Percentiles rank a stretch among this genome's conserved stretches.
These are phyloP conservation scores for Cryptoprocta ferox DNA, from an alignment of 2,797 vertebrate genomes.

Conservation along the genomic window DNA sequence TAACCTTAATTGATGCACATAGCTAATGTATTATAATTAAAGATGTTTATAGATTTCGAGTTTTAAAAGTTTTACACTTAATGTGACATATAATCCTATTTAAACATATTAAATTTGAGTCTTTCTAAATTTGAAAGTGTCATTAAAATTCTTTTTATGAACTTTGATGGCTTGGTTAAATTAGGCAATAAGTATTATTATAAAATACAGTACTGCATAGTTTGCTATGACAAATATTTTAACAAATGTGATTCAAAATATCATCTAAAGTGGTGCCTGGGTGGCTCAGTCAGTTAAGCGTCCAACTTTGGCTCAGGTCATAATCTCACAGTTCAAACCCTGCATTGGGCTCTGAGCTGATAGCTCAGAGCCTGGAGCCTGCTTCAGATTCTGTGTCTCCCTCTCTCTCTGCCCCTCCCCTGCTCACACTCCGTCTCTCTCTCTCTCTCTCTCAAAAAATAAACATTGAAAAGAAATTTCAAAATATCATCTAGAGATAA, in stretches of 20 bases:
- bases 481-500: background rate
- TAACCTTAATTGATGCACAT: background rate
- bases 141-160: background rate
- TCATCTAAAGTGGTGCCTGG: background rate
- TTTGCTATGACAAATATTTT: background rate
- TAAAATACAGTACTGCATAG: background rate
- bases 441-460: too few species aligned
- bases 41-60: background rate
- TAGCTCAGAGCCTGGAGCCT: too few species aligned
- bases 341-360: too few species aligned
- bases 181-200: background rate
- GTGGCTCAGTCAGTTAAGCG: too few species aligned
- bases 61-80: background rate
- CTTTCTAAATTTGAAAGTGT: slow-evolving; percentile 14
- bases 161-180: slow-evolving; percentile 15
- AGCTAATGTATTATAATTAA: background rate
- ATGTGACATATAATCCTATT: background rate
- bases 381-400: too few species aligned
- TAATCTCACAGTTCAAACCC: too few species aligned
- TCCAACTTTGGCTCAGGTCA: too few species aligned
- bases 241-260: background rate
- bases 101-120: background rate
- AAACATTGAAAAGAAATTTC: background rate
- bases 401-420: too few species aligned
- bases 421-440: too few species aligned